Evolutionary conservation across 2,888 invertebrate genomes (phyloP), one percentile per base, ranked within the genome.

Genomic region (Drosophila rellima): DNA sequence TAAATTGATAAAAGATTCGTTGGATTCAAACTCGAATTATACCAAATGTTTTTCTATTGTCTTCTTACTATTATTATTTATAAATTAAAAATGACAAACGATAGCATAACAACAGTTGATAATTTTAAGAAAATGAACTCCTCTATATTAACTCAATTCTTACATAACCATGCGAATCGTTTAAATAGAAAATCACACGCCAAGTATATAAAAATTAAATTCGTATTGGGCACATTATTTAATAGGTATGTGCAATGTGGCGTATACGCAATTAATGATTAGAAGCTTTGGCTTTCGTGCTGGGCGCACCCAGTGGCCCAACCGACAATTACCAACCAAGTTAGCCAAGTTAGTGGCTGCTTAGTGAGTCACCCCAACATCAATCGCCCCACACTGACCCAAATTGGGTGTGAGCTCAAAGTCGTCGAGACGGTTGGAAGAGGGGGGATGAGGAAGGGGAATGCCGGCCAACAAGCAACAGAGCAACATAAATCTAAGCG

Each of bases 251-350:
- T 55, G 65, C 71, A 80, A 33, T 62, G 52, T 44, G 71, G 69
- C 78, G 74, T 70, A 77, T 78, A 66, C 70, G 80, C 71, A 78
- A 78, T 78, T 78, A 71, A 66, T 70, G 74, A 74, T 74, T 74
- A 74, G 64, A 40, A 47, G 33, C 56, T 63, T 35, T 40, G 47
- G 40, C 52, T 20, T 51, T 67, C 70, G 63, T 71, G 63, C 61
- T 20, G 44, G 82, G 18, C 77, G 50, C 82, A 70, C 84, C 82
- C 84, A 78, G 17, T 35, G 29, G 35, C 44, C 48, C 54, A 62
- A 54, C 61, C 26, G 65, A 64, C 79, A 81, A 82, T 79, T 84
- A 82, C 77, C 79, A 65, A 59, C 68, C 67, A 62, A 48, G 57
- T 56, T 57, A 48, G 72, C 74, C 68, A 70, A 82, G 78, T 75